Base-by-base conservation (phyloP, 2,888 invertebrate genomes). In the Brachynemurus nebulosus region DNA sequence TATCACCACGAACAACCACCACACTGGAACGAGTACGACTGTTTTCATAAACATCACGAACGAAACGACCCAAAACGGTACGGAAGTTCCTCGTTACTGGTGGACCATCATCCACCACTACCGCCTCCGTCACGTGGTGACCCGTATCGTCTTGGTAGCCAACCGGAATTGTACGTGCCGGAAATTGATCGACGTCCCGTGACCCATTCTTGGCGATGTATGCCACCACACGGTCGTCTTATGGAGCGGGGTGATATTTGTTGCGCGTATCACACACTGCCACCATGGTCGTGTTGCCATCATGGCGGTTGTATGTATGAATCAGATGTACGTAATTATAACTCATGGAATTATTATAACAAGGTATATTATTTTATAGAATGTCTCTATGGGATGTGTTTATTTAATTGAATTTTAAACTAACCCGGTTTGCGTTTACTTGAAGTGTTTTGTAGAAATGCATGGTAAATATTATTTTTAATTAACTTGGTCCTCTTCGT, bases 31-130 rank as follows among this genome's bases (percentile, higher is more conserved):
- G 27, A 40, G 20, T 49, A 40, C n/a, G 75, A 76, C 53, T 73
- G 73, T 50, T 76, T 76, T 56, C 72, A 76, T 42, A 57, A 65
- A 45, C 68, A 71, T 56, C 76, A 76, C 44, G 75, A 75, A 50
- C 54, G 62, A 41, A 59, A 60, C 44, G 68, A 69, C 53, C 64
- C 64, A 3, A 66, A 63, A 51, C 55, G 64, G 38, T 69, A 69
- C 49, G 68, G 68, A 9, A 68, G 68, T 51, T 65, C 62, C 49
- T 64, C 65, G 3, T 62, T 65, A 62, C 50, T 68, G 47, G 59
- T 61, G 57, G 64, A 60, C 45, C 35, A 34, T 21, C 27, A 18
- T 12, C 14, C 25, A 9, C 27, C 44, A 35, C 36, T 43, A 43
- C 17, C 48, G 45, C 36, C 33, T 48, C 35, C 45, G 43, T 17